Evolutionary conservation across 2,113 vertebrate species (phyloP), one percentile per base, ranked within the genome.

Genomic region (Lampris incognitus): DNA sequence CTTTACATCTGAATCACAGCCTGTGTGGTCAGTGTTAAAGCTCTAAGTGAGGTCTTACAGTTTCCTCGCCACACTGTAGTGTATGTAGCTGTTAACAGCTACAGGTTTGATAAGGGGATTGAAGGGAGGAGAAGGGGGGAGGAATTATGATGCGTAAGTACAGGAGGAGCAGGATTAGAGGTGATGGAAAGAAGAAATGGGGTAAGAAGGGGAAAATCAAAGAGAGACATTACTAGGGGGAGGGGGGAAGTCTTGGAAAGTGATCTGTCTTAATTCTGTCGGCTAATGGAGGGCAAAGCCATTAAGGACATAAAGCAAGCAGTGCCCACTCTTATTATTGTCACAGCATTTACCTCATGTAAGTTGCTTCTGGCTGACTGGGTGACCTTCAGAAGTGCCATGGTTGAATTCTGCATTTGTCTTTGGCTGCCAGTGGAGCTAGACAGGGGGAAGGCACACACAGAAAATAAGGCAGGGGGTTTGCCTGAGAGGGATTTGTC

Each of bases 251-350:
- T 82, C 59, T 72, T 69, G 55, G 72, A 81, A 86, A 88, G 89
- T 91, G 86, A 93, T 93, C 89, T 83, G 88, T 93, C 90, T 92
- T 90, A 89, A 93, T 94, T 90, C 77, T 62, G 50, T 61, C 68
- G 82, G 89, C 83, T 93, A 89, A 93, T 91, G 86, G 88, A 91
- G 92, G 91, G 85, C 89, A 92, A 88, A 91, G 76, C 71, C 74
- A 94, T 93, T 90, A 91, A 76, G 79, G 79, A 88, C 86, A 82
- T 91, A 84, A 88, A 88, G 82, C 81, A 84, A 84, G 69, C 58
- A 84, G 67, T 89, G 91, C 74, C 81, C 55, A 67, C 67, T 91
- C 83, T 60, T 82, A 82, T 91, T 88, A 88, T 71, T 87, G 85
- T 87, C 69, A 72, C 69, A 71, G 75, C 70, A 71, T 78, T 80